Evolutionary conservation across 1,140 invertebrate genomes (phyloP), one percentile per base, ranked within the genome.

Genomic region (Euwallacea similis): DNA sequence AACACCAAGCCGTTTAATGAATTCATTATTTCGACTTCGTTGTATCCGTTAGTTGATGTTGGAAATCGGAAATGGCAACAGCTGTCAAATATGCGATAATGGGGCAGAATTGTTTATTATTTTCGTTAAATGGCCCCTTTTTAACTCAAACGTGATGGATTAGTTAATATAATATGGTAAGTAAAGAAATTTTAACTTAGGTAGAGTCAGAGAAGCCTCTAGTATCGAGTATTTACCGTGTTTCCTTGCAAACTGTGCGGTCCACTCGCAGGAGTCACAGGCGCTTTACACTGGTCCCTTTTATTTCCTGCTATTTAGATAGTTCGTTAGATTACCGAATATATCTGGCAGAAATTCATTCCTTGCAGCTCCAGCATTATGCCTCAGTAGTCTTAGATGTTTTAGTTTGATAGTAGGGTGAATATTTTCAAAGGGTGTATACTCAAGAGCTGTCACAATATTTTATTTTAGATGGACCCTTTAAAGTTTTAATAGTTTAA

Each of bases 51-150:
- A 33, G 21, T 33, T 33, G 21, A 33, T 13, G 46, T 11, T 50
- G 9, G 46, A 50, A 50, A 56, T 15, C 10, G 2, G 15, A 58
- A 53, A 64, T 70, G 61, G 78, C 80, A 78, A 80, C 79, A 81
- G 77, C 79, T 81, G 79, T 81, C 79, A 77, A 76, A 79, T 79
- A 78, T 78, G 76, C 79, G 74, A 80, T 81, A 81, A 81, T 80
- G 79, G 79, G 77, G 76, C 77, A 74, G 73, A 73, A 74, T 77
- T 75, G 73, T 77, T 73, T 76, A 59, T 74, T 77, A 76, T 77
- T 79, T 75, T 75, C 78, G 71, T 77, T 78, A 76, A 76, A 78
- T 76, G 74, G 63, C 46, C 56, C 76, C 75, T 76, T 79, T 79
- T 76, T 73, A 73, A 79, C 76, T 76, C 69, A 77, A 80, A 77